Conservation (phyloP, 2,113 vertebrate species). For the Laterallus jamaicensis region DNA sequence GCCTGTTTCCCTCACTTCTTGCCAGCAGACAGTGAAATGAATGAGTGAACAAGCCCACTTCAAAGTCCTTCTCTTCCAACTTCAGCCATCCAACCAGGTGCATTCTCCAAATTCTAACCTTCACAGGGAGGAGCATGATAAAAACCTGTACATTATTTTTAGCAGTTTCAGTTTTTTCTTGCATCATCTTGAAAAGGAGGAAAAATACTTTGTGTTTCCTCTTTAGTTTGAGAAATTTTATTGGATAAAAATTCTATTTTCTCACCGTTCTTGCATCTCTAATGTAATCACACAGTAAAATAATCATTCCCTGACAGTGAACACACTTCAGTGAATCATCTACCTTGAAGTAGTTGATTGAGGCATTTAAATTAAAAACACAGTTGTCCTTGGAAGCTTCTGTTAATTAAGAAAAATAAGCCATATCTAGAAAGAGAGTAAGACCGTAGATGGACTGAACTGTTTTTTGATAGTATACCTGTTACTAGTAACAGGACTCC, state of each 20-base stretch:
- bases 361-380: not conserved
- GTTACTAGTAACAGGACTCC: not conserved
- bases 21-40: not conserved
- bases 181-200: fast-evolving
- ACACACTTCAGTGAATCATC: not conserved
- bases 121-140: not conserved
- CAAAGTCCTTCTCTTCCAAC: not conserved
- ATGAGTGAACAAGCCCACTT: not conserved
- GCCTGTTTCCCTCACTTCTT: not conserved
- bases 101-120: not conserved
- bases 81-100: not conserved
- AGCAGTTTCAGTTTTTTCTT: not conserved
- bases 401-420: not conserved
- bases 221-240: not conserved
- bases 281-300: not conserved
- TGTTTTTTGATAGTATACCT: not conserved
- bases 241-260: not conserved
- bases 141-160: not conserved
- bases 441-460: not conserved
- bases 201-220: not conserved
- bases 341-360: not conserved
- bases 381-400: not conserved
- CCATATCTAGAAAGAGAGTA: not conserved
- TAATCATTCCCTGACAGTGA: not conserved
- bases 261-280: not conserved